Evolutionary conservation across 1,140 invertebrate species (phyloP).

Genomic region (Cylas formicarius): DNA sequence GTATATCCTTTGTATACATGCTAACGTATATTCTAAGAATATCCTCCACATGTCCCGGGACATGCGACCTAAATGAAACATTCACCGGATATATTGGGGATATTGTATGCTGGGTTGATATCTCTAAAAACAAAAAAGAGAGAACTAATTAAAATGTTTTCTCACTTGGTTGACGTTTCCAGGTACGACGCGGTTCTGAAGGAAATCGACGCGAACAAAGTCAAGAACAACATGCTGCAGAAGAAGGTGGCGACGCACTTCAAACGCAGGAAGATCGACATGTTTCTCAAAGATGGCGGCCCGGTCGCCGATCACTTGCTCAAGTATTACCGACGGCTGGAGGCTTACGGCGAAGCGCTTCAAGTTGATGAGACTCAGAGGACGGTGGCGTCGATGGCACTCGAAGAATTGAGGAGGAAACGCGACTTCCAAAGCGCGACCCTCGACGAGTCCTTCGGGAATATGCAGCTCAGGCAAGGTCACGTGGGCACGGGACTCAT

Average conservation of each 20-base stretch:
- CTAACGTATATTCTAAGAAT: too few relatives aligned
- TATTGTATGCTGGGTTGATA: too few relatives aligned
- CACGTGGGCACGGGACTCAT: conserved; percentile 17
- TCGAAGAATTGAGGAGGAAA: conserved; percentile 19
- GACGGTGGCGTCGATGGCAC: conserved; percentile 17
- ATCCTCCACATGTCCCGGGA: too few relatives aligned
- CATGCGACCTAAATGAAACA: too few relatives aligned
- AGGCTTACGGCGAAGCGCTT: conserved; percentile 24
- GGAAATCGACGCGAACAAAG: conserved; percentile 23
- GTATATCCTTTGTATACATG: too few relatives aligned
- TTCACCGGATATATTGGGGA: too few relatives aligned
- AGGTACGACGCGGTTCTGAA: conserved; percentile 20
- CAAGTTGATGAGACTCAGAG: conserved; percentile 14
- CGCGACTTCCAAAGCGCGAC: conserved; percentile 11
- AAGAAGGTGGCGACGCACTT: conserved; percentile 36
- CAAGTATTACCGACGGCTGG: conserved; percentile 29
- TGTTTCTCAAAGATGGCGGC: conserved; percentile 21
- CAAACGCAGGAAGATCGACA: conserved; percentile 27
- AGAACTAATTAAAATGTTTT: too few relatives aligned
- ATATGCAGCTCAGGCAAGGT: conserved; percentile 13
- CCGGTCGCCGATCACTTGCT: conserved; percentile 22
- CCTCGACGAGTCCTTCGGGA: conserved; percentile 6
- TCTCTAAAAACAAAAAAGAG: too few relatives aligned
- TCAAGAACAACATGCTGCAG: conserved; percentile 33
- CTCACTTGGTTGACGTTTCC: too few relatives aligned